These are phyloP conservation scores for Natator depressus DNA, from an alignment of 2,113 vertebrate species.

Conservation along the genomic window DNA sequence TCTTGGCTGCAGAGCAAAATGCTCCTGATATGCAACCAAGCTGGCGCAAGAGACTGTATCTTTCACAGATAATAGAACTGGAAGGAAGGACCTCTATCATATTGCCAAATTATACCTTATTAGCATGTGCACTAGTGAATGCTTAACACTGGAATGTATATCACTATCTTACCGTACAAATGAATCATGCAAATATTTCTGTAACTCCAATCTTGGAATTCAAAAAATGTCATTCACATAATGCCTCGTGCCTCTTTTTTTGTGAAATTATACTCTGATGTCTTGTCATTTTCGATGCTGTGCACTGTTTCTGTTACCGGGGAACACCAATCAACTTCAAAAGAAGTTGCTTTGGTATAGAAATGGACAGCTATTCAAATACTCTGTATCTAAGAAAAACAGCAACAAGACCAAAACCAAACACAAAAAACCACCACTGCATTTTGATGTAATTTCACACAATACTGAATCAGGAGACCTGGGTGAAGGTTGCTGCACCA, in stretches of 20 bases:
- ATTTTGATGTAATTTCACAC: slow-evolving; percentile 35
- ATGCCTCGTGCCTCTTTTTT: neutral
- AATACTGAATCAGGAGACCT: slow-evolving; percentile 15
- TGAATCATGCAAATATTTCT: neutral
- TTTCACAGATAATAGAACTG: slow-evolving; percentile 39
- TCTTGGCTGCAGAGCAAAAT: slow-evolving; percentile 42
- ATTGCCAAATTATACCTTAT: slow-evolving; percentile 52
- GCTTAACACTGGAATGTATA: neutral
- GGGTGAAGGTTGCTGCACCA: neutral
- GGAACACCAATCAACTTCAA: slow-evolving; percentile 52
- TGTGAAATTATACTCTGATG: slow-evolving; percentile 29
- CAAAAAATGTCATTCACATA: slow-evolving; percentile 18
- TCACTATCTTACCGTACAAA: neutral
- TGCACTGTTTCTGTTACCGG: slow-evolving; percentile 31
- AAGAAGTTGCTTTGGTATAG: slow-evolving; percentile 35
- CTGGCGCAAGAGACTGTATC: slow-evolving; percentile 20
- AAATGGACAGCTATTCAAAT: slow-evolving; percentile 40
- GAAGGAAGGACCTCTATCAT: slow-evolving; percentile 22
- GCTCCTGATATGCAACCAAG: neutral
- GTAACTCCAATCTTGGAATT: neutral
- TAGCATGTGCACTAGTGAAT: neutral
- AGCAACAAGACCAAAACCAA: neutral
- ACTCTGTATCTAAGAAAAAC: slow-evolving; percentile 13
- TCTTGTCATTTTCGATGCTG: slow-evolving; percentile 35
- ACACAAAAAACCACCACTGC: fast-evolving